A percentile compares a stretch with the other conserved stretches of the same genome.
phyloP scores from a whole-genome alignment of 2,113 vertebrate species.

The Sceloporus undulatus region DNA sequence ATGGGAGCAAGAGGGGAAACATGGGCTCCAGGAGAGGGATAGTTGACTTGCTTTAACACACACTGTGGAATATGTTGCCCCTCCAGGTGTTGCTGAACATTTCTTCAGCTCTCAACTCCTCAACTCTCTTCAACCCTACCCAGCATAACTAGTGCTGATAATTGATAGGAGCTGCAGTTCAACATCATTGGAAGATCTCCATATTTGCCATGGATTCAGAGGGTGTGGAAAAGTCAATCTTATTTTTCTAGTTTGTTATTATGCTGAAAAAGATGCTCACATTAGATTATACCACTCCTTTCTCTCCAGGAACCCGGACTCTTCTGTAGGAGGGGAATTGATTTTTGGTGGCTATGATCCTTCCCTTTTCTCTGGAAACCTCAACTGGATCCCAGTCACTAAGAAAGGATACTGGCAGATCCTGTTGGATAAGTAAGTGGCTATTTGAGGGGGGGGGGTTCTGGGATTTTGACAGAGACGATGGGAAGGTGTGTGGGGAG shows the following conservation, averaged over 20 bases:
- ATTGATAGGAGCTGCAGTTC: no score
- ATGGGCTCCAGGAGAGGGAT: neutral
- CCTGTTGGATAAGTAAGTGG: constrained; percentile 77
- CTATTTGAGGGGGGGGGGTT: neutral
- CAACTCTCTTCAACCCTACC: no score
- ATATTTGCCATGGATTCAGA: neutral
- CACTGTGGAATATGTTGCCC: no score
- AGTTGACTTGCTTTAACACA: no score
- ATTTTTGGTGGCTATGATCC: constrained; percentile 80
- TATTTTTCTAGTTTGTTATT: no score
- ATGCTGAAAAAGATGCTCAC: neutral
- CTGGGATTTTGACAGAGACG: neutral
- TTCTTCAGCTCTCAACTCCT: no score
- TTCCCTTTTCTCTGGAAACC: constrained; percentile 74
- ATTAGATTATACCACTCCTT: neutral
- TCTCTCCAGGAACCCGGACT: constrained; percentile 60
- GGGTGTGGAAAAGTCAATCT: neutral
- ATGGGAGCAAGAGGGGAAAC: neutral
- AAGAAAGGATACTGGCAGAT: constrained; percentile 84
- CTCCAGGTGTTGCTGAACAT: no score
- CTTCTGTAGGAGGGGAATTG: constrained; percentile 74
- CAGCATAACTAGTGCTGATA: no score
- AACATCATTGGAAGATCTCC: no score
- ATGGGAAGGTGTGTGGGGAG: neutral
- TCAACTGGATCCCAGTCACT: constrained; percentile 83